Conservation (phyloP, 2,113 vertebrate species). For the Erythrolamprus reginae region DNA sequence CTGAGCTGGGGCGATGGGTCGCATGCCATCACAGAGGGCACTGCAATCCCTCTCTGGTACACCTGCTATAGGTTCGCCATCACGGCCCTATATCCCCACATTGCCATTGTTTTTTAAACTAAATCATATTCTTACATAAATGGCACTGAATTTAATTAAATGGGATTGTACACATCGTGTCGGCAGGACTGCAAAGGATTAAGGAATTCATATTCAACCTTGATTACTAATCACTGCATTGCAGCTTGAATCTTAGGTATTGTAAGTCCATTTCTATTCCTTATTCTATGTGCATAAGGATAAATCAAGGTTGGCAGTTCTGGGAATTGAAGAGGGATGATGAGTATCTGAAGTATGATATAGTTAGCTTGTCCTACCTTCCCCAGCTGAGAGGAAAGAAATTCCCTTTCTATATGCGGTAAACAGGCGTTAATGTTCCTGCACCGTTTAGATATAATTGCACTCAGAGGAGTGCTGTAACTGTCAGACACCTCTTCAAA, state of each 20-base stretch:
- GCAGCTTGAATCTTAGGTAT: slow-evolving; percentile 44
- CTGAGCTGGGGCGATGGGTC: no score
- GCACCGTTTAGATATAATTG: background rate
- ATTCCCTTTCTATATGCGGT: background rate
- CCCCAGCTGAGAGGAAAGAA: background rate
- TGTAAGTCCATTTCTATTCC: slow-evolving; percentile 31
- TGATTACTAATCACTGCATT: slow-evolving; percentile 30
- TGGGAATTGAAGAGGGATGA: background rate
- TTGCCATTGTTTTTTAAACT: background rate
- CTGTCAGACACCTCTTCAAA: background rate
- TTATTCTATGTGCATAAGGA: background rate
- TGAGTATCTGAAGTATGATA: background rate
- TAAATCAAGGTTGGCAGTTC: background rate
- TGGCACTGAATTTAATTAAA: slow-evolving; percentile 1
- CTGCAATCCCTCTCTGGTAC: no score
- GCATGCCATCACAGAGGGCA: no score
- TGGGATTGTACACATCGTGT: background rate
- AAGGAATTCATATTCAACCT: slow-evolving; percentile 26
- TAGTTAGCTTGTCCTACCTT: background rate
- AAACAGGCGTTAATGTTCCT: background rate
- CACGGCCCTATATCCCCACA: background rate
- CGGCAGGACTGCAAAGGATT: background rate
- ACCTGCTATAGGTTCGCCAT: no score
- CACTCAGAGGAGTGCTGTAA: background rate
- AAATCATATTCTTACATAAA: background rate